A percentile compares a stretch with the other conserved stretches of the same genome.
phyloP scores from a whole-genome alignment of 2,797 vertebrate species.

The Microctenopoma steveboyesi region DNA sequence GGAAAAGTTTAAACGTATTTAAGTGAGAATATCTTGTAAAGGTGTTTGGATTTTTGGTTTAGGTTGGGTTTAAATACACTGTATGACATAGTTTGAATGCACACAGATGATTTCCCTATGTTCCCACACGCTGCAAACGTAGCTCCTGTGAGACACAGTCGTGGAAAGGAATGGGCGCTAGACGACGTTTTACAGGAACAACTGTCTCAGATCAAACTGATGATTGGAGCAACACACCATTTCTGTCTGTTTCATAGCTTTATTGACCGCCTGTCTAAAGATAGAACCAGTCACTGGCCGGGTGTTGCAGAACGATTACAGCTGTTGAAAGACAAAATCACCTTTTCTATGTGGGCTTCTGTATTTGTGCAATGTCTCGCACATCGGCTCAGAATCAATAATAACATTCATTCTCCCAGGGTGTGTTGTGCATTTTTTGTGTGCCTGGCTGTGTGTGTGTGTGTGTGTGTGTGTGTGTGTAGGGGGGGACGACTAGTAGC shows the following conservation, averaged over 20 bases:
- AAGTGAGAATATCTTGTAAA: too few relatives aligned
- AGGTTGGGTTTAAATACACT: too few relatives aligned
- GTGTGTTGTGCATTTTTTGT: slow-evolving; percentile 38
- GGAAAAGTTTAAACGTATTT: too few relatives aligned
- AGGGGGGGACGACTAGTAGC: slow-evolving; percentile 36
- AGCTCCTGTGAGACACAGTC: background rate
- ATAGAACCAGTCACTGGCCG: slow-evolving; percentile 43
- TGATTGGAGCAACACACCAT: background rate
- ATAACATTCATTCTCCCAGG: slow-evolving; percentile 64
- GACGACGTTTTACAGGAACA: background rate
- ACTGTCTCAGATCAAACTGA: slow-evolving; percentile 22
- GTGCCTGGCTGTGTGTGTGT: slow-evolving; percentile 18
- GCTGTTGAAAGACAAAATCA: slow-evolving; percentile 70
- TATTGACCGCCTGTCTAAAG: slow-evolving; percentile 61
- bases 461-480: slow-evolving; percentile 18
- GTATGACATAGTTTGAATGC: too few relatives aligned
- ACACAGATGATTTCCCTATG: too few relatives aligned
- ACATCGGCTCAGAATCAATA: slow-evolving; percentile 80
- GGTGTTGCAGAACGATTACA: slow-evolving; percentile 58
- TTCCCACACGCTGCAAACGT: too few relatives aligned
- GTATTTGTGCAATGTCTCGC: slow-evolving; percentile 67
- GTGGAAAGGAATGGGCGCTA: background rate
- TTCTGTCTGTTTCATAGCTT: slow-evolving; percentile 8
- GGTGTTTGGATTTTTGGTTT: too few relatives aligned
- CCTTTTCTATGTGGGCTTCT: slow-evolving; percentile 59